A percentile compares a stretch with the other conserved stretches of the same genome.
Conservation (phyloP, 2,113 vertebrate genomes). For the Pimephales promelas region DNA sequence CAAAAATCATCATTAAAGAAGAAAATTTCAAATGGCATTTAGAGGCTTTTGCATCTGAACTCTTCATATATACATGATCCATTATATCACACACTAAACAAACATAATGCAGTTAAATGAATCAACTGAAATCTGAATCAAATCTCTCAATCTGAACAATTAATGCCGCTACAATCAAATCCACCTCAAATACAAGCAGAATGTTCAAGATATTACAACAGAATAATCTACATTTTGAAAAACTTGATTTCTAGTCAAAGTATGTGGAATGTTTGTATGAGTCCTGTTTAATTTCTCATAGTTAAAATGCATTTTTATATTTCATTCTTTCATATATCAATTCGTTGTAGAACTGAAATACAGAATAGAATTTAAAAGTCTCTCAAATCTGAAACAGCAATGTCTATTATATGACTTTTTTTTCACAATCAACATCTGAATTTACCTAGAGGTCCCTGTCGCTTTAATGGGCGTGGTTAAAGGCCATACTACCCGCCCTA, state of each 20-base stretch:
- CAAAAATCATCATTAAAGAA: no score
- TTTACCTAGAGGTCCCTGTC: constrained; percentile 48
- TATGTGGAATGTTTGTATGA: background rate
- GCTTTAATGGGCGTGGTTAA: constrained; percentile 75
- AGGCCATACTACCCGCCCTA: constrained; percentile 67
- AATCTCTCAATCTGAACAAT: background rate
- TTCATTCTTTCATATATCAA: background rate
- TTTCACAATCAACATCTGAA: background rate
- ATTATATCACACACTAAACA: background rate
- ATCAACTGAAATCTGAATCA: background rate
- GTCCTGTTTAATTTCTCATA: background rate
- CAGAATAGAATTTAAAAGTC: background rate
- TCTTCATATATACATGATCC: no score
- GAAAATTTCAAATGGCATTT: no score
- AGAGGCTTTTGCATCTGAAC: no score
- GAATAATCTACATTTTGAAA: background rate
- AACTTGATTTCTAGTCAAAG: background rate
- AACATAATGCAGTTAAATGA: background rate
- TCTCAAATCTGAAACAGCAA: background rate
- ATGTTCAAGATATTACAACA: background rate
- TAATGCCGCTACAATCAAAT: background rate
- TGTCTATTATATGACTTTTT: background rate
- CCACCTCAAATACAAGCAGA: background rate
- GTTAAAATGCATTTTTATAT: background rate
- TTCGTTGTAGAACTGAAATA: background rate